Evolutionary conservation across 2,113 vertebrate species (phyloP).

Genomic region (Thymallus thymallus): DNA sequence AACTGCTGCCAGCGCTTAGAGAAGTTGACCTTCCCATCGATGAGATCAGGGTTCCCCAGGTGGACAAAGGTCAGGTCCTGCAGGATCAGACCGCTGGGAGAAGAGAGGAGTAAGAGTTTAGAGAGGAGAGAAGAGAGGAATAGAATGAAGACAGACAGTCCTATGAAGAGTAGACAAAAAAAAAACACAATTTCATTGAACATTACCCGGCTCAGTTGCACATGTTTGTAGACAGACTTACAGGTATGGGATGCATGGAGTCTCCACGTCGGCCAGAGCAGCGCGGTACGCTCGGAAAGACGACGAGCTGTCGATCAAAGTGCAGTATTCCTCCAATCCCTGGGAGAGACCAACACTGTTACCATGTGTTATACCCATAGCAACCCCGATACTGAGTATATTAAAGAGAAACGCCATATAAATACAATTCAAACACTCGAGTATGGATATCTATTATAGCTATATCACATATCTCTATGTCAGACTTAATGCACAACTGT

Average conservation of each 20-base stretch:
- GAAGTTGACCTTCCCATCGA: slow-evolving; percentile 96
- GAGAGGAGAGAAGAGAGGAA: neutral
- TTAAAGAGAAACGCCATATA: no score
- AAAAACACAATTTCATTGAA: neutral
- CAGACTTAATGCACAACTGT: no score
- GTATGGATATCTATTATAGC: no score
- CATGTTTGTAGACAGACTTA: slow-evolving; percentile 68
- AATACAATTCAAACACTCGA: no score
- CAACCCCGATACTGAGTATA: no score
- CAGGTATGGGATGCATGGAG: slow-evolving; percentile 96
- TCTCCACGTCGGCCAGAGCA: slow-evolving; percentile 93
- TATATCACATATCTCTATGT: no score
- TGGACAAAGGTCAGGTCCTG: slow-evolving; percentile 98
- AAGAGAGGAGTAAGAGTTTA: neutral
- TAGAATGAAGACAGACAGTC: neutral
- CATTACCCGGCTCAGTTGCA: neutral
- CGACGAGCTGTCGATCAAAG: slow-evolving; percentile 95
- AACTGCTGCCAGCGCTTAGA: slow-evolving; percentile 99
- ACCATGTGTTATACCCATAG: no score
- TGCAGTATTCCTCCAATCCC: slow-evolving; percentile 98
- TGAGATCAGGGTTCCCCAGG: slow-evolving; percentile 94
- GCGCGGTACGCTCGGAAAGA: slow-evolving; percentile 97
- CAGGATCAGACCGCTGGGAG: slow-evolving; percentile 89
- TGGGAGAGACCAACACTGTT: slow-evolving; percentile 27
- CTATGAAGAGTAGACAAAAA: neutral